A percentile compares a stretch with the other conserved stretches of the same genome.
Conservation (phyloP, 2,888 invertebrate species). For the Ernsta delagoae region DNA sequence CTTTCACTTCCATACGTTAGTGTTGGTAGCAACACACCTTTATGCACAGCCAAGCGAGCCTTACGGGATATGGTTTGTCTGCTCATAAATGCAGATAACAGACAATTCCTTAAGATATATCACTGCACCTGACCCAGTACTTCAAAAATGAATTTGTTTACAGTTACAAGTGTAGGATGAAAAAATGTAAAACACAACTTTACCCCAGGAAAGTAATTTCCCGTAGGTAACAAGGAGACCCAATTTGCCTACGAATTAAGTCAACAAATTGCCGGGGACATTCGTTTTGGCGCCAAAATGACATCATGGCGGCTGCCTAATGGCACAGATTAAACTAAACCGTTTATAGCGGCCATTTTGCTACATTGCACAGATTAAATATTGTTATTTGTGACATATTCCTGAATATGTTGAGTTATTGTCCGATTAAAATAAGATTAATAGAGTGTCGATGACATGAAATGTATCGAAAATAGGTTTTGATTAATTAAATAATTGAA, state of each 20-base stretch:
- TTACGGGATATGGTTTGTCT: no score
- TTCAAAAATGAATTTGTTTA: no score
- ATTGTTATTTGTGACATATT: conserved; percentile 4
- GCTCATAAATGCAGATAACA: no score
- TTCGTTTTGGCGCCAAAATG: conserved; percentile 33
- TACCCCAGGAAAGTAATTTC: conserved; percentile 13
- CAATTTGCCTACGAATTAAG: conserved; percentile 33
- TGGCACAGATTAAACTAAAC: conserved; percentile 35
- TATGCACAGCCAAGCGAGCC: no score
- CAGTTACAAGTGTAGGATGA: no score
- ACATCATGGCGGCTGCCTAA: conserved; percentile 27
- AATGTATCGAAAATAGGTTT: no score
- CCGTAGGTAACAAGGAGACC: conserved; percentile 18
- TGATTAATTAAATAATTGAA: no score
- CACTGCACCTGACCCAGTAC: no score
- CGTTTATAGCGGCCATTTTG: conserved; percentile 23
- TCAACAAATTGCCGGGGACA: conserved; percentile 33
- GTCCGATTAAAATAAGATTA: neutral
- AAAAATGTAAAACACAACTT: neutral
- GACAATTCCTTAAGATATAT: no score
- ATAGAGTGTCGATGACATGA: neutral
- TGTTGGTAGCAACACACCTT: no score
- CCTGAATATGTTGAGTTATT: conserved; percentile 10
- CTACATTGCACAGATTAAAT: conserved; percentile 27
- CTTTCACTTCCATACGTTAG: no score